Base-by-base conservation (phyloP, 2,888 invertebrate species). In the Pheosia gnoma region DNA sequence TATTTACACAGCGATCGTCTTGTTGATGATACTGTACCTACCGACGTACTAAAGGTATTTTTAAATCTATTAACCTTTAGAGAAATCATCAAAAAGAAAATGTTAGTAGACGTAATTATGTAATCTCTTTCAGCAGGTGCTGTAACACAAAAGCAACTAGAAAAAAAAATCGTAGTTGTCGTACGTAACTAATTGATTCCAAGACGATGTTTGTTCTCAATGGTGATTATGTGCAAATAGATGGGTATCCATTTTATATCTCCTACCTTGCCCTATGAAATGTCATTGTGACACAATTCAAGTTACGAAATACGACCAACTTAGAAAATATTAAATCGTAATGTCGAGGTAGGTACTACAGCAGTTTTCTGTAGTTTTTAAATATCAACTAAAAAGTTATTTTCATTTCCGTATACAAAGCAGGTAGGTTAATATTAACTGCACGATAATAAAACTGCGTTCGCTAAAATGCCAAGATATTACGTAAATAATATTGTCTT, bases 1-100 rank as follows among this genome's bases (percentile, higher is more conserved):
- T 83, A 81, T 82, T 83, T 81, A 79, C 81, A 78, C 76, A 78
- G 76, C 67, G 70, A 75, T 68, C 66, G 63, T 71, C 71, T 75
- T 72, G 25, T 2, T 25, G 67, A 75, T 72, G 63, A 68, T 67
- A 70, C 67, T 65, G 61, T 69, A 62, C 57, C 59, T 64, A 47
- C 62, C 56, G 52, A 51, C 47, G 41, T 47, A 67, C 57, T 65
- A 61, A 54, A 64, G 55, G 54, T 62, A 41, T 66, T 67, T 71
- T 60, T 59, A 56, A 58, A 62, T 57, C 52, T 58, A 54, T 47
- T 57, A 47, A 59, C 58, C 49, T 58, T 39, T 58, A 57, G 54
- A 58, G 7, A 58, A 58, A 64, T 64, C 54, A 58, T 36, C 59
- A 64, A 66, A 62, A 62, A 43, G 56, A 63, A 60, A 58, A 58